Percentiles rank a stretch among this genome's conserved stretches.
Evolutionary conservation across 1,140 invertebrate genomes (phyloP).

Genomic region (Anadara kagoshimensis): DNA sequence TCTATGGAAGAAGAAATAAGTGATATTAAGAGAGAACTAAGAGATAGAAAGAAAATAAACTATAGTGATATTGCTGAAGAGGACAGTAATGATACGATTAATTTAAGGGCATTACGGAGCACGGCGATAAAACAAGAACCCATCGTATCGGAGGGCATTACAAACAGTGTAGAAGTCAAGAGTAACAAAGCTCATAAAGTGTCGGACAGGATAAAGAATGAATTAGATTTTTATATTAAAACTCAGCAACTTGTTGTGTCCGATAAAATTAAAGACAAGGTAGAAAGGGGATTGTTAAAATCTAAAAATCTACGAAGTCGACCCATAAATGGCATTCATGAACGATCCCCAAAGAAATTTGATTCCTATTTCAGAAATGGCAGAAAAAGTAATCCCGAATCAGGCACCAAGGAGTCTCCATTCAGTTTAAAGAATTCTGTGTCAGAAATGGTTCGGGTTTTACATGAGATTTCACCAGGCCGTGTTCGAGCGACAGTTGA

Average conservation of each 20-base stretch:
- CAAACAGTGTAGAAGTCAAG: constrained; percentile 31
- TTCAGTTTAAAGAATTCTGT: constrained; percentile 34
- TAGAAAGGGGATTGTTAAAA: constrained; percentile 44
- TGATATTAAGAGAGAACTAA: constrained; percentile 7
- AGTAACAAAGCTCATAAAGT: constrained; percentile 43
- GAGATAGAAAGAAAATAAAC: constrained; percentile 1
- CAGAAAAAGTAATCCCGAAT: constrained; percentile 5
- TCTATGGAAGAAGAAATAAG: background rate
- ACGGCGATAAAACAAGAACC: constrained; percentile 3
- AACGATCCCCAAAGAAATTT: constrained; percentile 29
- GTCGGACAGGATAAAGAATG: constrained; percentile 52
- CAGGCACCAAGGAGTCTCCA: constrained; percentile 24
- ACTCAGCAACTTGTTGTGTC: constrained; percentile 54
- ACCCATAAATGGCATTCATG: constrained; percentile 41
- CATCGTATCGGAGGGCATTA: constrained; percentile 15
- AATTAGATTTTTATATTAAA: constrained; percentile 48
- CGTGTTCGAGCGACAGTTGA: constrained; percentile 41
- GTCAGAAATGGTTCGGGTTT: constrained; percentile 37
- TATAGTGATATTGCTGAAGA: background rate
- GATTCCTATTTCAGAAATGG: constrained; percentile 26
- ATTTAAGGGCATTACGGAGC: constrained; percentile 27
- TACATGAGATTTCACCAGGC: constrained; percentile 57
- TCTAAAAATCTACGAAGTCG: constrained; percentile 28
- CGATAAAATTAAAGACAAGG: constrained; percentile 48
- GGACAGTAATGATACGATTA: constrained; percentile 1